Conservation (phyloP, 2,888 invertebrate genomes). For the Tetragonula carbonaria region DNA sequence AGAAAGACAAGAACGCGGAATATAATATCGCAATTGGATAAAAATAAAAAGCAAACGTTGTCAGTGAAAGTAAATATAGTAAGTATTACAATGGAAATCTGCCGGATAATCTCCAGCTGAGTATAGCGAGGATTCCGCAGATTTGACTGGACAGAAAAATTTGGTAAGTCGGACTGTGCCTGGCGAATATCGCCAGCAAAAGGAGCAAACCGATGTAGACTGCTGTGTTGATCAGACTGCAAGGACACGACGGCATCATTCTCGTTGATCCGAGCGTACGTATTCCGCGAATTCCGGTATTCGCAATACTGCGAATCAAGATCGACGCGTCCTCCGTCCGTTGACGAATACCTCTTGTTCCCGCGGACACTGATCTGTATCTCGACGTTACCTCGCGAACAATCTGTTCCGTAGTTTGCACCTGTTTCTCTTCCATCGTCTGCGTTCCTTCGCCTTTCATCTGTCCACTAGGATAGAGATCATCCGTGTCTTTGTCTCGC, state of each 20-base stretch:
- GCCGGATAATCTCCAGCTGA: conserved; percentile 73
- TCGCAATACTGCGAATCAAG: background rate
- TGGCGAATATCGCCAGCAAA: conserved; percentile 67
- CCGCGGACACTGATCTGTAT: background rate
- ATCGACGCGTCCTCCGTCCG: background rate
- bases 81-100: conserved; percentile 50
- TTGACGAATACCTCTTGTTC: fast-evolving
- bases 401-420: background rate
- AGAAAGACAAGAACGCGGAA: too few species aligned
- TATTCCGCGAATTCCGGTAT: background rate
- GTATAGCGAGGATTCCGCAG: conserved; percentile 76
- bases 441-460: background rate
- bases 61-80: too few species aligned
- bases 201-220: conserved; percentile 66
- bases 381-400: background rate
- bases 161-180: conserved; percentile 71
- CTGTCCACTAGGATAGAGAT: too few species aligned
- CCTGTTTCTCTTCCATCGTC: conserved; percentile 20
- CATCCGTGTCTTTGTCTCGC: background rate
- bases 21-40: too few species aligned
- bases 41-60: too few species aligned
- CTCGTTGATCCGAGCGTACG: background rate
- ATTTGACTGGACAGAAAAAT: conserved; percentile 77
- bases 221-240: background rate
- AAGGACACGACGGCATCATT: background rate